Conservation (phyloP, 1,140 invertebrate genomes). For the Drosophila neocordata region DNA sequence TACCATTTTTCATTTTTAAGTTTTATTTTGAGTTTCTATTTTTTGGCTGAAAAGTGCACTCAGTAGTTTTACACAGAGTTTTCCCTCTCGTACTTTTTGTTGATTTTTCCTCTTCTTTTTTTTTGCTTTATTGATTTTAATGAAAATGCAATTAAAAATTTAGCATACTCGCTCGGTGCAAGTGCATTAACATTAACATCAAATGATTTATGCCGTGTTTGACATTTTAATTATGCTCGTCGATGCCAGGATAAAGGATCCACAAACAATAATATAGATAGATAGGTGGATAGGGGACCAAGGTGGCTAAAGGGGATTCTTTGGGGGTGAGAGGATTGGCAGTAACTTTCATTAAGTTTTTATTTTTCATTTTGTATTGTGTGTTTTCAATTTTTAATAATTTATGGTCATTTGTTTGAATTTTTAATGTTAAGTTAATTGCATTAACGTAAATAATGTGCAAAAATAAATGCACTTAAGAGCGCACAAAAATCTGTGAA, state of each 20-base stretch:
- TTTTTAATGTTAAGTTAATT: conserved; percentile 66
- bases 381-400: conserved; percentile 39
- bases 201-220: conserved; percentile 71
- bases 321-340: background rate
- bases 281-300: conserved; percentile 6
- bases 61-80: conserved; percentile 34
- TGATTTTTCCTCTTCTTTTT: conserved; percentile 18
- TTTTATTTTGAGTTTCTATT: conserved; percentile 31
- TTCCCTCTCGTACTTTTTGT: conserved; percentile 19
- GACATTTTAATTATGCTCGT: conserved; percentile 63
- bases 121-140: conserved; percentile 68
- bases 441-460: conserved; percentile 57
- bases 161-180: conserved; percentile 41
- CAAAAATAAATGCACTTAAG: conserved; percentile 49
- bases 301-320: background rate
- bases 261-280: conserved; percentile 42
- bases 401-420: conserved; percentile 59
- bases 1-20: conserved; percentile 16
- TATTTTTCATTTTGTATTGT: conserved; percentile 16
- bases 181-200: conserved; percentile 69
- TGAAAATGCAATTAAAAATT: conserved; percentile 79
- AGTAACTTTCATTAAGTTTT: conserved; percentile 49
- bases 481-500: conserved; percentile 11
- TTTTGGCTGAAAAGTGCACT: conserved; percentile 45
- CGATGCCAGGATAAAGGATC: conserved; percentile 28